These are phyloP conservation scores for Agapostemon virescens DNA, from an alignment of 2,888 invertebrate species.

Conservation along the genomic window DNA sequence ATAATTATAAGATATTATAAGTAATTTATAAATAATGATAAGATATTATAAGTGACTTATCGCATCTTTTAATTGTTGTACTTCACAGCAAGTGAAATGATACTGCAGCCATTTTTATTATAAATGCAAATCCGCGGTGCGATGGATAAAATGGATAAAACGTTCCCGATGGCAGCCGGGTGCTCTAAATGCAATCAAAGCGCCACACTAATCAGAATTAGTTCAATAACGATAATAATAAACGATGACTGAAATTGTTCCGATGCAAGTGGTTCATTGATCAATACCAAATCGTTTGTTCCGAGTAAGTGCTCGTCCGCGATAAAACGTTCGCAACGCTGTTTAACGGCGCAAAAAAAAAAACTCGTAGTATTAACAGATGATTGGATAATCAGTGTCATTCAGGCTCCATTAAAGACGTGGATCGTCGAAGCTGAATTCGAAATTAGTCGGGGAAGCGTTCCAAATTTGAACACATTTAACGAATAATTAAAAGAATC, in stretches of 20 bases:
- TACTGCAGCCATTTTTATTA: no score
- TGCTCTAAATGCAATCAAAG: not conserved
- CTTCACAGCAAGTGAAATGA: no score
- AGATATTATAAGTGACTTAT: no score
- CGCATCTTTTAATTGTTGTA: no score
- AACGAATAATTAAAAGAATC: not conserved
- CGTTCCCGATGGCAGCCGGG: not conserved
- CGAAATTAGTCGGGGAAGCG: not conserved
- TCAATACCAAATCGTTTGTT: conserved; percentile 5
- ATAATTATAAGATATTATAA: no score
- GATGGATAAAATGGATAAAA: no score
- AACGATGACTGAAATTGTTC: not conserved
- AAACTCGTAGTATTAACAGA: conserved; percentile 38
- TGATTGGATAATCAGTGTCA: conserved; percentile 21
- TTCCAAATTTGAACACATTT: not conserved
- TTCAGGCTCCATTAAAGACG: conserved; percentile 17
- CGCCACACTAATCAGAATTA: not conserved
- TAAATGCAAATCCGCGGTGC: no score
- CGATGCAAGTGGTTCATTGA: conserved; percentile 5
- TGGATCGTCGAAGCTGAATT: not conserved
- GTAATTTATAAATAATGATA: no score
- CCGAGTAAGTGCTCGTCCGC: not conserved
- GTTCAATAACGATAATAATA: not conserved
- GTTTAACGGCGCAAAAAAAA: conserved; percentile 17
- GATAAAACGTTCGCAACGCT: conserved; percentile 18